Percentiles rank a stretch among this genome's conserved stretches.
These are phyloP conservation scores for Triplophysa dalaica DNA, from an alignment of 2,113 vertebrate species.

Conservation along the genomic window DNA sequence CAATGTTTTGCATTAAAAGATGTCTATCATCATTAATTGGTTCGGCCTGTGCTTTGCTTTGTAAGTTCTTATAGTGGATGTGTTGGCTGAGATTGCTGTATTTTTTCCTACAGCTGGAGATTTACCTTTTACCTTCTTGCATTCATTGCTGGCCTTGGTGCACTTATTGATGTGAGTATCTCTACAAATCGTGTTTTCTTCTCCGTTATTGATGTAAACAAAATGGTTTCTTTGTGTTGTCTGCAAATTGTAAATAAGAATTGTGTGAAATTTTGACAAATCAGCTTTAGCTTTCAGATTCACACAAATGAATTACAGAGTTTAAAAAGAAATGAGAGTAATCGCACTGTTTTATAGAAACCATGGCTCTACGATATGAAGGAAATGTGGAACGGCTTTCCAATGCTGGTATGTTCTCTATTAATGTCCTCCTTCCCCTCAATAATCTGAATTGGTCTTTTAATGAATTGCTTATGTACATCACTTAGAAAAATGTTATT, in stretches of 20 bases:
- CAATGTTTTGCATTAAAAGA: neutral
- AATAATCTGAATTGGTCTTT: neutral
- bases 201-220: no score
- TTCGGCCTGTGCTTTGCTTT: neutral
- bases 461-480: no score
- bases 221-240: no score
- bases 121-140: slow-evolving; percentile 97
- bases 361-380: slow-evolving; percentile 88
- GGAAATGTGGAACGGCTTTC: slow-evolving; percentile 88
- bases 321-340: neutral
- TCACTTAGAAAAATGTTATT: no score
- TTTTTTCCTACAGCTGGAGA: slow-evolving; percentile 86
- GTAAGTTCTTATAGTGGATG: neutral
- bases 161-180: slow-evolving; percentile 89
- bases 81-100: slow-evolving; percentile 9
- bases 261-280: no score
- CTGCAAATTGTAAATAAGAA: no score
- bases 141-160: slow-evolving; percentile 91
- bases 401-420: slow-evolving; percentile 80
- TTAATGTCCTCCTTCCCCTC: neutral
- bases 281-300: no score
- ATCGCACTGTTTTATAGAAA: slow-evolving; percentile 74
- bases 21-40: neutral
- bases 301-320: neutral
- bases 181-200: neutral